Base-by-base conservation (phyloP, 2,888 invertebrate genomes). In the Aphidius colemani region DNA sequence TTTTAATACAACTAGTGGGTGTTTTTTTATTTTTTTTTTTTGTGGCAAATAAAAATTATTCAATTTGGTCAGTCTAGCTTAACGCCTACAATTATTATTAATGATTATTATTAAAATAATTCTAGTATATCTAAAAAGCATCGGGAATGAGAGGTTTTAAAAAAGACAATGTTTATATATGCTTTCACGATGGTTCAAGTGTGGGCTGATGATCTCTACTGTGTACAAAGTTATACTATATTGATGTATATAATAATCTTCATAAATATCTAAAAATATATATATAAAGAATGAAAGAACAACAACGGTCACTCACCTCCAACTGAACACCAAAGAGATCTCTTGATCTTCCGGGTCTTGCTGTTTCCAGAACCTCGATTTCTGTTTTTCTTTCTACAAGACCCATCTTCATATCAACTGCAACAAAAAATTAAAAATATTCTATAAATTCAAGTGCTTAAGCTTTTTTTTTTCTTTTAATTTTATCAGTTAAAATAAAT, bases 261-360 rank as follows among this genome's bases (percentile, higher is more conserved):
- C 6, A n/a, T 46, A 10, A 10, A n/a, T 11, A 46, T 46, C 46
- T 46, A 46, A n/a, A 46, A n/a, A 6, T 10, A 46, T 46, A 46
- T 46, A 46, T 46, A 46, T 46, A 30, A 30, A 30, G 5, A 30
- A 30, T 30, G 30, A 30, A 30, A 30, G 30, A 30, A 30, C 30
- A 30, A 46, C 45, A 55, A 65, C 67, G 69, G 68, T 68, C 68
- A 67, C 75, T 83, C 79, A 88, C 88, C 85, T 88, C 88, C 11
- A 88, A 82, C 70, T 88, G 88, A 59, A 88, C 86, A 53, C 88
- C 88, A 72, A 88, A 88, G 44, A 88, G 82, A 75, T 87, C 87
- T 67, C 87, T 78, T 57, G 87, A 85, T 68, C 87, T 81, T 70
- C 83, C 84, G n/a, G 84, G 83, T 70, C 80, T 75, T 50, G 73